Evolutionary conservation across 2,888 invertebrate genomes (phyloP).

Genomic region (Electrophaes corylata): DNA sequence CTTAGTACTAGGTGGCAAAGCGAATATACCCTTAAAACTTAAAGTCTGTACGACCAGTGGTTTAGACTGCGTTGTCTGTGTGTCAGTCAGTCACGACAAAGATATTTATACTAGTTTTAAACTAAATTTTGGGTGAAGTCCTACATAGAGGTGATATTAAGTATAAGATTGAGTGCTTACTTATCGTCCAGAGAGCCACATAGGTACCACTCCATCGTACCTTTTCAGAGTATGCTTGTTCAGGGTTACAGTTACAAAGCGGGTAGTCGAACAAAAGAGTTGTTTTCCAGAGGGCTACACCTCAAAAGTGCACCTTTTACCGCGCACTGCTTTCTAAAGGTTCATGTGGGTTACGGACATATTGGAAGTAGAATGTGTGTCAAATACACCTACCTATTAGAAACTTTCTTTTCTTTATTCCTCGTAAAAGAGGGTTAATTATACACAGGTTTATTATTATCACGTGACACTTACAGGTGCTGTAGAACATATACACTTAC

Average conservation of each 20-base stretch:
- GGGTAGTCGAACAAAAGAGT: conserved; percentile 18
- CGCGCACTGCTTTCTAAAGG: conserved; percentile 2
- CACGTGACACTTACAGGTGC: too few relatives aligned
- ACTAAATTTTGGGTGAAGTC: not conserved
- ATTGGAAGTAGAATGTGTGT: conserved; percentile 2
- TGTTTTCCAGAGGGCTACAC: conserved; percentile 20
- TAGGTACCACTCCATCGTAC: conserved; percentile 2
- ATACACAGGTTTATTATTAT: too few relatives aligned
- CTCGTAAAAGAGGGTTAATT: too few relatives aligned
- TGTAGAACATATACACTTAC: too few relatives aligned
- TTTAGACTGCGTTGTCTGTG: too few relatives aligned
- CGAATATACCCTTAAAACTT: too few relatives aligned
- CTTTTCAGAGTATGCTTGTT: conserved; percentile 8
- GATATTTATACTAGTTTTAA: not conserved
- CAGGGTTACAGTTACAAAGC: conserved; percentile 20
- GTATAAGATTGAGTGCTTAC: conserved; percentile 8
- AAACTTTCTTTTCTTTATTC: not conserved
- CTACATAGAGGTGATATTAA: not conserved
- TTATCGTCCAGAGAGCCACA: conserved; percentile 4
- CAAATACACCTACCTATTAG: not conserved
- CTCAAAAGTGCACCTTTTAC: conserved; percentile 21
- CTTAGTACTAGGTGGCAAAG: too few relatives aligned
- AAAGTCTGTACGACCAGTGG: too few relatives aligned
- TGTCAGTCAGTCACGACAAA: too few relatives aligned
- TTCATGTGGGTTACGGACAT: conserved; percentile 13